Evolutionary conservation across 2,888 invertebrate species (phyloP), one percentile per base, ranked within the genome.

Genomic region (Nudaria mundana): DNA sequence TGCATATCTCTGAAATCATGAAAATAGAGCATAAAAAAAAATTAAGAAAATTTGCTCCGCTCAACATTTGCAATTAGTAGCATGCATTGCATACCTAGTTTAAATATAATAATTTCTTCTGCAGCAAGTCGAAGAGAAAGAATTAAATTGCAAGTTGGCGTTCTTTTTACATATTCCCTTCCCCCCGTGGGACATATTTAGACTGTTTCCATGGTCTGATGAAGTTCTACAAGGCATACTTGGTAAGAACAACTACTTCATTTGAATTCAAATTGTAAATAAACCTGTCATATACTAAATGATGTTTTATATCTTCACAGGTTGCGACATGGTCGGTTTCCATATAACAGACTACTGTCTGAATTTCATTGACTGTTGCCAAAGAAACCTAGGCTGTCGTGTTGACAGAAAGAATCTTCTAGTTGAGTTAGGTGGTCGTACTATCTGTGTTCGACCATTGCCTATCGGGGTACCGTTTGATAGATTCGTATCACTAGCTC

Each of bases 101-200:
- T 15, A 10, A 35, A 29, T 36, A 2, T 29, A 3, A 2, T 28
- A 0, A 4, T 39, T 29, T 30, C n/a, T n/a, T 58, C 74, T 72
- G 37, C 79, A 92, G 91, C 90, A 91, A 11, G 94, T 94, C 0
- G 96, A 96, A 62, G 95, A 95, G 63, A 92, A 93, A 57, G 91
- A 92, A 41, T 86, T 96, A 14, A 91, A 92, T 46, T 94, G 93
- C 68, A 95, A 96, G 72, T 81, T 97, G 51, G 97, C 96, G 16
- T 98, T 98, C 88, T 98, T 98, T 82, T 90, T 98, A 46, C 98
- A 98, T 81, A 98, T 98, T 66, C 98, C 98, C 0, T 98, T 98
- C 78, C 97, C 97, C 8, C 94, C 97, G 8, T 97, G 97, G 95
- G 97, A 97, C 67, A 96, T 97, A 55, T 97, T 96, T 78, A 90